These are phyloP conservation scores for Psammodynastes pulverulentus DNA, from an alignment of 2,113 vertebrate species.

Conservation along the genomic window DNA sequence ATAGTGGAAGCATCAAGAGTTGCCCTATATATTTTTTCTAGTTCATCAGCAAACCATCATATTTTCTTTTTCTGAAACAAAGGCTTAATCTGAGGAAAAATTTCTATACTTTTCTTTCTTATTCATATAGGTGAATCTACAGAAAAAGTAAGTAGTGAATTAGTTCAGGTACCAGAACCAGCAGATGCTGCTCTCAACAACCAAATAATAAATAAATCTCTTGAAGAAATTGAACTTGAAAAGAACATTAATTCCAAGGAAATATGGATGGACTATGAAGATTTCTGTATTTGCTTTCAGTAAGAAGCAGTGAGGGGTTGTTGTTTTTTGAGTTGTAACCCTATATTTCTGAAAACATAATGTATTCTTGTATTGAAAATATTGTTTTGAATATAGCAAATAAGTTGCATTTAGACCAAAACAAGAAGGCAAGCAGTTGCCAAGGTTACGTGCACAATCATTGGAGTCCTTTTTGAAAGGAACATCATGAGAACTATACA, in stretches of 20 bases:
- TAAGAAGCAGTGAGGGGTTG: constrained; percentile 63
- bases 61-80: not conserved
- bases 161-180: constrained; percentile 21
- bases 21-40: not conserved
- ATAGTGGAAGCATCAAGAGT: not conserved
- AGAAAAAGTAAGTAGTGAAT: constrained; percentile 31
- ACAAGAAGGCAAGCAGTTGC: not conserved
- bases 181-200: constrained; percentile 21
- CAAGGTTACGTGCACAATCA: not conserved
- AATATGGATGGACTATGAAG: constrained; percentile 85
- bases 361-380: not conserved
- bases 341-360: not conserved
- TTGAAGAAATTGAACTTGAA: constrained; percentile 47
- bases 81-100: not conserved
- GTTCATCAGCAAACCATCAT: not conserved
- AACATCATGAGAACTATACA: not conserved
- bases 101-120: not conserved
- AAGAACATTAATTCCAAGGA: constrained; percentile 63
- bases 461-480: not conserved
- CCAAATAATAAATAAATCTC: constrained; percentile 47
- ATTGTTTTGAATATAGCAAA: not conserved
- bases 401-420: not conserved
- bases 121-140: constrained; percentile 45
- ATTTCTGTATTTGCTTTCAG: constrained; percentile 89
- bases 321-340: not conserved